phyloP scores from a whole-genome alignment of 2,113 vertebrate species.

The Centropristis striata region DNA sequence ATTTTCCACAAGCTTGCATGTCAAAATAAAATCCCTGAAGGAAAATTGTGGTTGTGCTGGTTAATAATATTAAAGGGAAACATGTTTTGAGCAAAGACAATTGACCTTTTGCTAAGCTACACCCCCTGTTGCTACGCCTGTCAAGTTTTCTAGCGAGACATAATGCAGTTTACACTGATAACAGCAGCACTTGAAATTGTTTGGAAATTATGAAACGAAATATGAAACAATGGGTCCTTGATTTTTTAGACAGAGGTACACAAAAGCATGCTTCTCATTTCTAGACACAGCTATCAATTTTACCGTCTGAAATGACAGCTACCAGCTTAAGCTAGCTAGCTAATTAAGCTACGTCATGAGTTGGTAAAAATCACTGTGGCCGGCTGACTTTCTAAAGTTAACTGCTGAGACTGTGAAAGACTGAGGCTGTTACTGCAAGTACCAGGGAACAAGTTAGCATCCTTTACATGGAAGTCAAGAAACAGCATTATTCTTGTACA shows the following conservation, averaged over 20 bases:
- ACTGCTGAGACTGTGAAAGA: no score
- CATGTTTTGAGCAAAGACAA: conserved; percentile 30
- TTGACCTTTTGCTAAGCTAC: background rate
- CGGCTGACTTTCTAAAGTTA: background rate
- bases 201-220: background rate
- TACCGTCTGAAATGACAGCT: background rate
- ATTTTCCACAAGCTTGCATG: conserved; percentile 64
- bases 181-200: background rate
- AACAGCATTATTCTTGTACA: background rate
- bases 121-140: background rate
- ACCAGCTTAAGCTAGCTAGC: background rate
- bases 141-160: background rate
- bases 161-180: background rate
- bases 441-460: no score
- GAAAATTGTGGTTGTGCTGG: conserved; percentile 36
- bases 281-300: background rate
- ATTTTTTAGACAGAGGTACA: background rate
- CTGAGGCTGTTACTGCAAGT: no score
- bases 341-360: background rate
- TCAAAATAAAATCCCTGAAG: conserved; percentile 57
- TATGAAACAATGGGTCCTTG: background rate
- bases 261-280: background rate
- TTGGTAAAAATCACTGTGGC: background rate
- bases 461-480: no score
- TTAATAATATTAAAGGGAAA: conserved; percentile 59